Evolutionary conservation across 2,888 invertebrate species (phyloP).

Genomic region (Napeogenes sylphis): DNA sequence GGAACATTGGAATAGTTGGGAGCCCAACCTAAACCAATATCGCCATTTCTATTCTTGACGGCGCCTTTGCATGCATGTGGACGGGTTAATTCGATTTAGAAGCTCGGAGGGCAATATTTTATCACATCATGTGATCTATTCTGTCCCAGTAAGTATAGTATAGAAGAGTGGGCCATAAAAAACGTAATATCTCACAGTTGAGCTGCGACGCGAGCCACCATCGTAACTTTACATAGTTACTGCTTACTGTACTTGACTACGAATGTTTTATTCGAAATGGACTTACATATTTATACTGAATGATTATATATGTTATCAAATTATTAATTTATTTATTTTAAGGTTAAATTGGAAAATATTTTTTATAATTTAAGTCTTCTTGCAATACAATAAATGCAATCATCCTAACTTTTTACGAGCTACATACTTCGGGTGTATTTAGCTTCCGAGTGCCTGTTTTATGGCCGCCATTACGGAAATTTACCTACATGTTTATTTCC

Average conservation of each 20-base stretch:
- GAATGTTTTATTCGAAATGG: background rate
- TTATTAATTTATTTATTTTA: constrained; percentile 42
- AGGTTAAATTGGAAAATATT: too few relatives aligned
- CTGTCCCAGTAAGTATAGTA: constrained; percentile 70
- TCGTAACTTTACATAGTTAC: constrained; percentile 77
- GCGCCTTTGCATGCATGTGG: constrained; percentile 75
- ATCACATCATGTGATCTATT: constrained; percentile 77
- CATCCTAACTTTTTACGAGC: constrained; percentile 42
- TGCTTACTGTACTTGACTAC: constrained; percentile 37
- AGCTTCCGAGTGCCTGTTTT: constrained; percentile 51
- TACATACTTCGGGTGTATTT: constrained; percentile 34
- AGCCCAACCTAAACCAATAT: constrained; percentile 62
- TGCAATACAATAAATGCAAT: constrained; percentile 13
- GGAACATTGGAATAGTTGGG: constrained; percentile 58
- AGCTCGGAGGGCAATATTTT: constrained; percentile 73
- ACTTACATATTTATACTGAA: background rate
- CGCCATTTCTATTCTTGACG: constrained; percentile 70
- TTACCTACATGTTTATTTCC: constrained; percentile 76
- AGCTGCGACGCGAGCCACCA: constrained; percentile 68
- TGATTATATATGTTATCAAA: background rate
- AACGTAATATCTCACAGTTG: constrained; percentile 78
- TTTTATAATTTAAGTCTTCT: too few relatives aligned
- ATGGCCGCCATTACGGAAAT: constrained; percentile 71
- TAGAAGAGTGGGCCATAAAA: constrained; percentile 76
- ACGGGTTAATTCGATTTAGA: constrained; percentile 77